Percentiles rank a stretch among this genome's conserved stretches.
phyloP scores from a whole-genome alignment of 2,113 vertebrate genomes.

The Nerophis ophidion region DNA sequence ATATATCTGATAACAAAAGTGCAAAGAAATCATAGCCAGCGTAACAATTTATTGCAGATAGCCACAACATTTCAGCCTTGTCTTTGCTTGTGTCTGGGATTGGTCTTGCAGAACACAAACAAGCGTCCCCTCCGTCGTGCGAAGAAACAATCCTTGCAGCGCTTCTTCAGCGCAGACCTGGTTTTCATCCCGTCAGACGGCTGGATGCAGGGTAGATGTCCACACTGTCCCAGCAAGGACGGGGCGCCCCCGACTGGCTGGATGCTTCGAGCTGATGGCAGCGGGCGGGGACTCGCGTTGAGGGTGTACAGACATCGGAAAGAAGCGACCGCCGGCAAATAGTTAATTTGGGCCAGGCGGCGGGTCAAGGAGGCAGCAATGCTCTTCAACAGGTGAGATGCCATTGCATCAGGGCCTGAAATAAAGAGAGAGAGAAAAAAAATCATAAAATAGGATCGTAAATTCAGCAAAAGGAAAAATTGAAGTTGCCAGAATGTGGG shows the following conservation, averaged over 20 bases:
- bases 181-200: slow-evolving; percentile 78
- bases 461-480: no score
- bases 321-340: slow-evolving; percentile 28
- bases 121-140: slow-evolving; percentile 78
- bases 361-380: slow-evolving; percentile 42
- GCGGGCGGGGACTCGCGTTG: slow-evolving; percentile 15
- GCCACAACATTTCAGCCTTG: slow-evolving; percentile 59
- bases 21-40: background rate
- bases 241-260: background rate
- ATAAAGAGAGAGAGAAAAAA: background rate
- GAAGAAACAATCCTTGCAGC: slow-evolving; percentile 87
- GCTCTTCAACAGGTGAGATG: slow-evolving; percentile 50
- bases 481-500: no score
- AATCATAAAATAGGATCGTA: background rate
- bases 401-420: slow-evolving; percentile 64
- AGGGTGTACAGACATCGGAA: slow-evolving; percentile 47
- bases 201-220: slow-evolving; percentile 31
- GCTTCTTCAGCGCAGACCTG: slow-evolving; percentile 71
- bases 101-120: slow-evolving; percentile 78
- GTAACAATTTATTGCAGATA: slow-evolving; percentile 43
- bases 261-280: slow-evolving; percentile 7
- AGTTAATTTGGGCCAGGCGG: slow-evolving; percentile 46
- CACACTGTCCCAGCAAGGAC: slow-evolving; percentile 40
- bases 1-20: background rate
- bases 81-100: slow-evolving; percentile 85